These are phyloP conservation scores for Eulacestoma nigropectus DNA, from an alignment of 2,113 vertebrate species.

Conservation along the genomic window DNA sequence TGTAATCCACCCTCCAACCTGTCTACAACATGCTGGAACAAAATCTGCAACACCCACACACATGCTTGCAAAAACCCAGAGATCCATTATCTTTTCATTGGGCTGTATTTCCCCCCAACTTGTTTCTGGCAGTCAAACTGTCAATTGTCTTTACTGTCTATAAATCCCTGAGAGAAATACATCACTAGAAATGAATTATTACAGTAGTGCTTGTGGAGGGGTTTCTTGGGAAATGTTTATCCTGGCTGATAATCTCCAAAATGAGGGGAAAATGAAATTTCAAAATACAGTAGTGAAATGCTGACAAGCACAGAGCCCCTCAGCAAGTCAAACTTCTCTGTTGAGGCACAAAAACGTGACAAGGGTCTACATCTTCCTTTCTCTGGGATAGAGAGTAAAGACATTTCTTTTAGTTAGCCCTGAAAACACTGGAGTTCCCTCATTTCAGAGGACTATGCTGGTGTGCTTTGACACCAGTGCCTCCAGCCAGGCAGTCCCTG, in stretches of 20 bases:
- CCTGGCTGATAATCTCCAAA: background rate
- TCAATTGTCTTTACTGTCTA: slow-evolving; percentile 11
- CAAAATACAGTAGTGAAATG: background rate
- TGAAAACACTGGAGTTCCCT: background rate
- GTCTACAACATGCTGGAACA: background rate
- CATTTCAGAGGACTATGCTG: background rate
- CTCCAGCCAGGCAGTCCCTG: background rate
- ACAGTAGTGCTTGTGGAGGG: background rate
- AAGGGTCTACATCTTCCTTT: background rate
- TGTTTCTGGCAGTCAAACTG: background rate
- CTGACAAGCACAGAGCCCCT: background rate
- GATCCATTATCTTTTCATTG: slow-evolving; percentile 14
- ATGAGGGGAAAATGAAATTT: background rate
- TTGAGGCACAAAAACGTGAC: background rate
- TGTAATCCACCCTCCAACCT: slow-evolving; percentile 5
- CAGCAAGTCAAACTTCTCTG: background rate
- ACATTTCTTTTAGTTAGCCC: background rate
- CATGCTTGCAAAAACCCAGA: background rate
- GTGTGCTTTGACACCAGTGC: background rate
- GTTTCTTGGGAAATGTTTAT: background rate
- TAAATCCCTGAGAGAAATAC: background rate
- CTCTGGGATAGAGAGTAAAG: background rate
- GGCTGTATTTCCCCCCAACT: background rate
- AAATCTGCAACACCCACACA: slow-evolving; percentile 36
- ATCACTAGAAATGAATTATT: background rate